These are phyloP conservation scores for Eumacrocentrus americanus DNA, from an alignment of 2,888 invertebrate genomes.

Conservation along the genomic window DNA sequence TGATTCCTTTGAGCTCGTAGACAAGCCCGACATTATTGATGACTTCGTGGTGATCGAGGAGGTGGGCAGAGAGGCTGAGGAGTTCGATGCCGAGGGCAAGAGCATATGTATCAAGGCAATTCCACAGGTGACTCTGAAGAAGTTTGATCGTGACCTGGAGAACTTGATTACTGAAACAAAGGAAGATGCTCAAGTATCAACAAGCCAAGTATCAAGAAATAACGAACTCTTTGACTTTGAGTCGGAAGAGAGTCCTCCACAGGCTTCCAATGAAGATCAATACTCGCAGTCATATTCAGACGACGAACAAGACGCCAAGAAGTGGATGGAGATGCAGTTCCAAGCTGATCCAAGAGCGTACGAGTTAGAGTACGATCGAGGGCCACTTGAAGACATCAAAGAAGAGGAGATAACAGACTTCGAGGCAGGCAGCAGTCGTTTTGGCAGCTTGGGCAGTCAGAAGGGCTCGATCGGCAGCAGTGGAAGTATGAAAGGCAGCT, in stretches of 20 bases:
- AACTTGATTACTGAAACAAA: constrained; percentile 50
- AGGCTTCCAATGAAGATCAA: constrained; percentile 56
- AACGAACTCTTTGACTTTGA: constrained; percentile 57
- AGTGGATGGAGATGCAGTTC: constrained; percentile 91
- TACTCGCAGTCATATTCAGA: constrained; percentile 57
- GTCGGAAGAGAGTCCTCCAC: constrained; percentile 58
- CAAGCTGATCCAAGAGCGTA: constrained; percentile 73
- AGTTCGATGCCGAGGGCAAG: constrained; percentile 82
- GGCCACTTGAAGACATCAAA: constrained; percentile 88
- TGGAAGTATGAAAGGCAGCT: constrained; percentile 82
- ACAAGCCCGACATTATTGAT: constrained; percentile 85
- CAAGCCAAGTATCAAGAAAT: constrained; percentile 33
- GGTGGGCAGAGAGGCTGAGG: constrained; percentile 84
- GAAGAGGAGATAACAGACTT: constrained; percentile 90
- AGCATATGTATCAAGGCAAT: constrained; percentile 71
- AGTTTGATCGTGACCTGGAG: constrained; percentile 67
- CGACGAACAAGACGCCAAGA: constrained; percentile 74
- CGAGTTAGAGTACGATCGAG: constrained; percentile 81
- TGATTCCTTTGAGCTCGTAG: constrained; percentile 87
- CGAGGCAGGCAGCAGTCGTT: constrained; percentile 74
- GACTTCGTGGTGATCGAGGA: constrained; percentile 89
- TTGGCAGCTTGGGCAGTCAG: constrained; percentile 79
- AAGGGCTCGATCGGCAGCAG: constrained; percentile 80
- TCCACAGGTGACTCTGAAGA: constrained; percentile 63
- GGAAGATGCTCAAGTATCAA: constrained; percentile 33